Evolutionary conservation across 92 coral and sea anemone species (phyloP), one percentile per base, ranked within the genome.

Genomic region (Actinostola sp.): DNA sequence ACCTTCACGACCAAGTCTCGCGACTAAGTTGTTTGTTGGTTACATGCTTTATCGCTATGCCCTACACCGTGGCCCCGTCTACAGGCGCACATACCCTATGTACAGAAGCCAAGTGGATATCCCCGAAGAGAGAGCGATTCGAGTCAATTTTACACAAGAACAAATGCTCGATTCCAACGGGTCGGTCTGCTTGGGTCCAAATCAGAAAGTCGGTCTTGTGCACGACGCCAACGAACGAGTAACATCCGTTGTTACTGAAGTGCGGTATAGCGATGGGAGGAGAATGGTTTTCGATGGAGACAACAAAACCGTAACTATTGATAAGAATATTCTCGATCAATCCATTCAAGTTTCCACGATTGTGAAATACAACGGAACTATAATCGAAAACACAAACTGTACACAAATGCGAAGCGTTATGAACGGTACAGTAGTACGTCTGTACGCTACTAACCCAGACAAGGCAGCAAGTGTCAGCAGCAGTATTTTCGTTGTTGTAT

Each of bases 371-470:
- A 64, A 53, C 42, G 69, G 51, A 8, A 46, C 71, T 20, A 75
- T 75, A 27, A 60, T 55, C 15, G 63, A 23, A 29, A 75, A 75
- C 31, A 75, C 81, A 2, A 63, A 24, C 34, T 75, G 81, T 52
- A 63, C 81, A 6, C 81, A 75, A 32, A 63, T 75, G 0, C 21
- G 23, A 54, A 48, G 45, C 14, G 72, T 63, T 39, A 38, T 75
- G 72, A 53, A 64, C 35, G 81, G 73, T 5, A 75, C 81, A 15
- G 52, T 75, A 3, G 65, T 75, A 5, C 71, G 60, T 7, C 15
- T 75, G 72, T 75, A 75, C 34, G 63, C 61, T 2, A 52, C 67
- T 4, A 75, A 75, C 43, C 81, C 81, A 8, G 72, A 75, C 65
- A 65, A 32, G 1, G 66, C 72, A 24, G 63, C 23, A 23, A 63